Percentiles rank a stretch among this genome's conserved stretches.
Conservation (phyloP, 2,113 vertebrate species). For the Zosterops lateralis region DNA sequence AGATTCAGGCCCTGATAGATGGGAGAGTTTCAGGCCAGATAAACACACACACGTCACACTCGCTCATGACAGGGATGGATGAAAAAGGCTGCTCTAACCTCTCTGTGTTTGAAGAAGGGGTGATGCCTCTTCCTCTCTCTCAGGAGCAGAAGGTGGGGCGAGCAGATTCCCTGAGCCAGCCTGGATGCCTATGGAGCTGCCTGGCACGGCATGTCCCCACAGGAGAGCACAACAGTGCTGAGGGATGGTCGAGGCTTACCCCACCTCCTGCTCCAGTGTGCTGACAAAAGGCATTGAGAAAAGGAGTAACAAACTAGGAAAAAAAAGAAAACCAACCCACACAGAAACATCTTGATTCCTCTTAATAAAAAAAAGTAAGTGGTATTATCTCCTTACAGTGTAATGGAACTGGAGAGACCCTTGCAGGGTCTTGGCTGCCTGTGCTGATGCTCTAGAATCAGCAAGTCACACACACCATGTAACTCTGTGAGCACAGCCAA, state of each 20-base stretch:
- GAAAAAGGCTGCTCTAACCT: background rate
- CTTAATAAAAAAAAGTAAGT: background rate
- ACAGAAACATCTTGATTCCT: background rate
- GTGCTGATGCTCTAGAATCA: background rate
- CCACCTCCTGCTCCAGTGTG: background rate
- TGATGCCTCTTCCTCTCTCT: background rate
- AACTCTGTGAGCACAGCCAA: background rate
- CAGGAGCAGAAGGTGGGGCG: background rate
- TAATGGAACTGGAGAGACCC: slow-evolving; percentile 54
- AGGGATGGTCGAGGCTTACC: background rate
- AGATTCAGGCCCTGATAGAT: background rate
- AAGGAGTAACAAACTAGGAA: background rate
- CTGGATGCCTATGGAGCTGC: background rate
- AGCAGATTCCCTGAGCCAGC: background rate
- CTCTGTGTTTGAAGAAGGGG: background rate
- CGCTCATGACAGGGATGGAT: background rate
- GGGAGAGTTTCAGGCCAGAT: background rate
- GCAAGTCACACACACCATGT: background rate
- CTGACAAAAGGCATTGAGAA: background rate
- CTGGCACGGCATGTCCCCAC: background rate
- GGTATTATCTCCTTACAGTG: slow-evolving; percentile 57
- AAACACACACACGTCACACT: background rate
- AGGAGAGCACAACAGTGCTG: background rate
- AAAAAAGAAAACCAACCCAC: background rate
- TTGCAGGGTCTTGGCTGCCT: slow-evolving; percentile 20